Conservation (phyloP, 2,797 vertebrate species). For the Epinephelus malabaricus region DNA sequence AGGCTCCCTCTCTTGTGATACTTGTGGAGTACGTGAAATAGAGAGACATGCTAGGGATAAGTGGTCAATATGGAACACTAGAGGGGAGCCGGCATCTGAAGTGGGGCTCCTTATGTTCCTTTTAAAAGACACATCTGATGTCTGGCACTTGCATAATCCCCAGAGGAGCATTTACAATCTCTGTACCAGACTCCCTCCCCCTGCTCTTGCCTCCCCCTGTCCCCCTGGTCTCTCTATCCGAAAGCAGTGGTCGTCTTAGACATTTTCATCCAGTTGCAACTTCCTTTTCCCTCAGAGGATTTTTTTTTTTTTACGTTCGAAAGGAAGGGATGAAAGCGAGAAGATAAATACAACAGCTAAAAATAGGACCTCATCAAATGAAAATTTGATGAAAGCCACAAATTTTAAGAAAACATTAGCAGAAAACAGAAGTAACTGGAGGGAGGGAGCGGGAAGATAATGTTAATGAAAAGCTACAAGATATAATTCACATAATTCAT, state of each 20-base stretch:
- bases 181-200: conserved; percentile 6
- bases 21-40: conserved; percentile 21
- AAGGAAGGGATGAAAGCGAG: conserved; percentile 53
- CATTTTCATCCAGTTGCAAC: conserved; percentile 37
- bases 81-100: conserved; percentile 38
- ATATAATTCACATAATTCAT: conserved; percentile 56
- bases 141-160: conserved; percentile 61
- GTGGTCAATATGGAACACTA: conserved; percentile 53
- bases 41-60: conserved; percentile 43
- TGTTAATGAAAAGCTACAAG: conserved; percentile 53
- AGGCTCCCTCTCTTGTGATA: conserved; percentile 17
- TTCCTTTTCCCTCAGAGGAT: conserved; percentile 39
- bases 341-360: conserved; percentile 64
- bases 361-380: conserved; percentile 69
- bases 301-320: conserved; percentile 40
- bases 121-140: conserved; percentile 62
- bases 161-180: conserved; percentile 51
- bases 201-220: neutral
- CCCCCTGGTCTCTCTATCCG: conserved; percentile 8
- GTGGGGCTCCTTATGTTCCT: conserved; percentile 44
- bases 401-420: conserved; percentile 58
- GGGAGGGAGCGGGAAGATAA: conserved; percentile 22
- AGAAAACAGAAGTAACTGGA: conserved; percentile 52
- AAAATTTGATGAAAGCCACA: conserved; percentile 62
- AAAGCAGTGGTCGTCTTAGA: conserved; percentile 27